Evolutionary conservation across 2,113 vertebrate species (phyloP), one percentile per base, ranked within the genome.

Genomic region (Vicugna pacos): DNA sequence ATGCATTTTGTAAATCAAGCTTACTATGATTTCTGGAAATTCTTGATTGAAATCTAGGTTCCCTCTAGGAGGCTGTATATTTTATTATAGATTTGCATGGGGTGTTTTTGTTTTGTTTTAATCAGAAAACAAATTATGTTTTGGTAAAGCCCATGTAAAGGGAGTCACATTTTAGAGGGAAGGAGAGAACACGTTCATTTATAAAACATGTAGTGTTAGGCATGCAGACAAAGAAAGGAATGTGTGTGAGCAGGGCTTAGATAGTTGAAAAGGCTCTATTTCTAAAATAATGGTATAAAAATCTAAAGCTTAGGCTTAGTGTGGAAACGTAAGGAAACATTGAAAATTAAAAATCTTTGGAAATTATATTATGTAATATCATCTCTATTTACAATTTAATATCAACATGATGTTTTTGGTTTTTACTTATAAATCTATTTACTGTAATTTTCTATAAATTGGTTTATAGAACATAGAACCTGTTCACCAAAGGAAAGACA

Each of bases 251-350:
- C 77, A 46, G 0, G 24, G 32, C n/a, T 75, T 89, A 48, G 30
- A 28, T 93, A 62, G 90, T 91, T 93, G 72, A 95, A 97, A 96
- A 60, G 88, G 42, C 90, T 96, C 13, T 86, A 46, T 84, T 98
- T 98, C 46, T 88, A 91, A 91, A 96, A 97, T 38, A 64, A 42
- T 11, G 93, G 16, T 2, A 4, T 89, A 54, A 20, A 75, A 28
- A 30, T n/a, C 52, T n/a, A 94, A 97, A 73, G 2, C 30, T 91
- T 46, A 24, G 92, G 70, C 62, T 94, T 26, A 96, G 46, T 3
- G 1, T 80, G n/a, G 14, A 79, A 79, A 65, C 26, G 88, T 54
- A 95, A 96, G n/a, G 19, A 93, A 84, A 14, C 75, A 60, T 54
- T 93, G 72, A 84, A 97, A 94, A 92, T 93, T 32, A 46, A 96